A percentile compares a stretch with the other conserved stretches of the same genome.
Conservation (phyloP, 2,888 invertebrate genomes). For the Aleiodes testaceus region DNA sequence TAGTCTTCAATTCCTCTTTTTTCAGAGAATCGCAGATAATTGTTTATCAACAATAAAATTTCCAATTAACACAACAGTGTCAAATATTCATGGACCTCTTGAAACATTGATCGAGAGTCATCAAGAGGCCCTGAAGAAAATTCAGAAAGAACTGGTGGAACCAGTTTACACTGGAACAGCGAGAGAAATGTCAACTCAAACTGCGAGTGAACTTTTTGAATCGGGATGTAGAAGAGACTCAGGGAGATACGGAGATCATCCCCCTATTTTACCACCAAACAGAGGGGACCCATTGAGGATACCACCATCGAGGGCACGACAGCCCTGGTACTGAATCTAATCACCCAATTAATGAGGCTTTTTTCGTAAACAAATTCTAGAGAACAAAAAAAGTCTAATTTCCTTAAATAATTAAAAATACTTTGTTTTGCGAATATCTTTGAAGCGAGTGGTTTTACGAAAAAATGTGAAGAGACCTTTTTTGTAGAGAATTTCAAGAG, state of each 20-base stretch:
- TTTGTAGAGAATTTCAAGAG: too few species aligned
- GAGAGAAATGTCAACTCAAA: constrained; percentile 73
- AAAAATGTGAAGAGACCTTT: too few species aligned
- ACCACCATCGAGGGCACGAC: constrained; percentile 46
- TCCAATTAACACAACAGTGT: constrained; percentile 76
- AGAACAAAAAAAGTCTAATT: too few species aligned
- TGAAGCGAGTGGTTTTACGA: too few species aligned
- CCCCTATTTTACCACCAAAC: too few species aligned
- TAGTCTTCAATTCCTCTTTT: neutral
- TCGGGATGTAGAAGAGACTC: neutral
- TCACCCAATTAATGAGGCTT: too few species aligned
- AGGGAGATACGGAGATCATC: constrained; percentile 49
- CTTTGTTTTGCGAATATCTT: too few species aligned
- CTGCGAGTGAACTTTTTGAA: constrained; percentile 60
- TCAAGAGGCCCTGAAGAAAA: constrained; percentile 77
- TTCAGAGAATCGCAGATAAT: constrained; percentile 76
- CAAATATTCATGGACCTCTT: constrained; percentile 76
- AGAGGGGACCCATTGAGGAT: too few species aligned
- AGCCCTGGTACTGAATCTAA: constrained; percentile 56
- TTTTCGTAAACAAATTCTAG: too few species aligned
- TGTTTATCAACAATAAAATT: constrained; percentile 79
- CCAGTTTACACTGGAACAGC: constrained; percentile 74
- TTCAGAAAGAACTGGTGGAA: constrained; percentile 81
- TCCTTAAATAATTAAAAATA: too few species aligned
- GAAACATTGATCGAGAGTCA: constrained; percentile 80